Base-by-base conservation (phyloP, 2,888 invertebrate species). In the Drosophila parthenogenetica region DNA sequence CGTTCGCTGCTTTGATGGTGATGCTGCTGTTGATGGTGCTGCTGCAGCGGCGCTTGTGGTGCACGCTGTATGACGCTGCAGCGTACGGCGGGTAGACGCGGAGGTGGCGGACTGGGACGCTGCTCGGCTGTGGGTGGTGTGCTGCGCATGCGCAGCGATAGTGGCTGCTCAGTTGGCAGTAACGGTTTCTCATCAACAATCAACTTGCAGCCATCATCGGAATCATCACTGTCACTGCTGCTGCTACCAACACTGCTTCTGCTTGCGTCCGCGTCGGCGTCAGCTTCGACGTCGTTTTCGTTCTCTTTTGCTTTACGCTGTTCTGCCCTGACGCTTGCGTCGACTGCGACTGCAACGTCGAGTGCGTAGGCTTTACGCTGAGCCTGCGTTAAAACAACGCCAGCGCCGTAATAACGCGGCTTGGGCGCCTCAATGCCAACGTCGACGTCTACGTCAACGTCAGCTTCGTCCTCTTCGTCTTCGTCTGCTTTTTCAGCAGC, bases 41-140 rank as follows among this genome's bases (percentile, higher is more conserved):
- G n/a, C 14, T 54, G 79, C 29, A 29, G 89, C 90, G 79, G 91
- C 87, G 89, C 81, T 55, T 90, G 89, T 25, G 97, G 97, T 58
- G 96, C 96, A 91, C 97, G 94, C 89, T 97, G 96, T 87, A 97
- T 97, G 5, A 97, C 97, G 66, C 97, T 97, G 91, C 95, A 95
- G 80, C 95, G 94, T 14, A 95, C 95, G 66, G 94, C 95, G 79
- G 94, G 95, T 82, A 95, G 94, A n/a, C 95, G 94, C 19, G 93
- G 93, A 37, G 95, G 94, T 69, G 94, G 95, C 65, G 95, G 95
- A 91, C 93, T 89, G 74, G 90, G 93, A 76, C 89, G 87, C 74
- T 91, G 90, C 39, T 92, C 92, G 42, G 92, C 91, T 1, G 93
- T 91, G 69, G 94, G 94, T 22, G 94, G 94, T 14, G 90, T 66